Base-by-base conservation (phyloP, 2,113 vertebrate species). In the Dissostichus mawsoni region DNA sequence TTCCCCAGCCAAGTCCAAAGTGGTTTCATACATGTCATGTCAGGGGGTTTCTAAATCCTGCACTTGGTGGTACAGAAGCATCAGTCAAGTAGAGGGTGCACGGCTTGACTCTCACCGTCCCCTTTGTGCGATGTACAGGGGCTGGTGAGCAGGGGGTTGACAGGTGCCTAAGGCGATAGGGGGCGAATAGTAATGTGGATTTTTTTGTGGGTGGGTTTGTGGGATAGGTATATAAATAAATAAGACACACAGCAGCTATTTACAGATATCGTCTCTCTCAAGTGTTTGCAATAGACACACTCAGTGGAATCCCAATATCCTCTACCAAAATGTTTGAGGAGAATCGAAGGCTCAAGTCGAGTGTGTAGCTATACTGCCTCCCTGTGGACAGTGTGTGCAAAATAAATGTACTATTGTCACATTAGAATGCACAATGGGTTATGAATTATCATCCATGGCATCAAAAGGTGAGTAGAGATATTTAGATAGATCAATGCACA, bases 171-270 rank as follows among this genome's bases (percentile, higher is more conserved):
- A 18, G 84, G 93, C 89, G 20, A 87, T 81, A 36, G 50, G 33
- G 80, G 64, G 57, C 55, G 56, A 29, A 74, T 51, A 66, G 73
- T 87, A 87, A 88, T 85, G 81, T 68, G 58, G 57, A 71, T 76
- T 73, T 80, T 80, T n/a, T 44, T 58, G 48, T 23, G 18, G 29
- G 68, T 52, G 64, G 16, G 50, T 36, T 36, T n/a, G 17, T 14
- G 11, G 63, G 45, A 17, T 18, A 50, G 33, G 53, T 70, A 71
- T 71, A 83, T 87, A 74, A 75, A 88, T 68, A 48, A 85, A 80
- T 65, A 83, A 87, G 84, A 84, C 68, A 81, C 80, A 69, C 83
- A 81, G 80, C 87, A 91, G 88, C 92, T 92, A 93, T 94, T 93
- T 93, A 88, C 89, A 94, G 93, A 93, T 88, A 92, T 83, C 44